Evolutionary conservation across 2,888 invertebrate genomes (phyloP), one percentile per base, ranked within the genome.

Genomic region (Acrocera orbiculus): DNA sequence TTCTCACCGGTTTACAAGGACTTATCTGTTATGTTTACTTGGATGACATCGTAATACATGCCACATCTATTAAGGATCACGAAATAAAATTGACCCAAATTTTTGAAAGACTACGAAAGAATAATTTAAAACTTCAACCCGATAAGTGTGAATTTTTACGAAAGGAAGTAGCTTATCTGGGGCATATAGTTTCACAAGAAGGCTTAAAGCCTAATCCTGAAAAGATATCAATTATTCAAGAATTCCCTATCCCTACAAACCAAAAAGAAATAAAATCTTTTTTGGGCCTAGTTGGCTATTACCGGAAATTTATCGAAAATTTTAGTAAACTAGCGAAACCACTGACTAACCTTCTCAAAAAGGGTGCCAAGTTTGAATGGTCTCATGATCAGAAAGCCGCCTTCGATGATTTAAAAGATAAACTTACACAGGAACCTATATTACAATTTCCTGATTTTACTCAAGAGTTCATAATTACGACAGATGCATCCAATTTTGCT

Each of bases 111-210:
- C 30, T 47, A n/a, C 32, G 40, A 29, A 14, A 39, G 26, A 32
- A 28, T 5, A 44, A 45, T 30, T 39, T 47, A 10, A 46, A 47
- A 44, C 34, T 46, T 4, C 44, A 49, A 33, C 23, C 46, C 2
- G 43, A 45, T 19, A 47, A 47, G 35, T 46, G 41, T 14, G 36
- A 42, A 36, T 48, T 48, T 33, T 27, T 48, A 5, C 20, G 29
- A 7, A 45, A 45, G 29, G 41, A 45, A 26, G 37, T 40, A 3
- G 28, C 30, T 8, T 41, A 38, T 23, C 19, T 39, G 36, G 51
- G 54, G 5, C 50, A 49, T 30, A 32, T 51, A 10, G 42, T 53
- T n/a, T 46, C 50, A 3, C 35, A 44, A 9, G 42, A 50, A 3
- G 47, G 44, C 5, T 41, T 47, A 9, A 42, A 39, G 30, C 49